A percentile compares a stretch with the other conserved stretches of the same genome.
Evolutionary conservation across 1,140 invertebrate genomes (phyloP).

Genomic region (Ooceraea biroi): DNA sequence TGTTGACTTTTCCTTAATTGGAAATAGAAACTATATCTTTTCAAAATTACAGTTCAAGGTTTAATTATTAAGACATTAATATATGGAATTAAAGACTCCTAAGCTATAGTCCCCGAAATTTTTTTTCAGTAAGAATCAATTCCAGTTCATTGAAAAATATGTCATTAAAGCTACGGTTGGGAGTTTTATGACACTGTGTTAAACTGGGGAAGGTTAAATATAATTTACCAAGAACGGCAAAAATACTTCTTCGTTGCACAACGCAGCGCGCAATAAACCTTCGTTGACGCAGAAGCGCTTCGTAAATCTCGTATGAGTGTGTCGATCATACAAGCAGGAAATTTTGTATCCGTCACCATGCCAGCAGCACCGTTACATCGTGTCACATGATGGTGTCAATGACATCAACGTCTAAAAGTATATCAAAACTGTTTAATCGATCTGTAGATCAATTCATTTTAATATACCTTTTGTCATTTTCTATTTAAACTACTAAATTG

Average conservation of each 20-base stretch:
- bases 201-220: slow-evolving; percentile 34
- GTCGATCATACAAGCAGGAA: slow-evolving; percentile 5
- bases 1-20: neutral
- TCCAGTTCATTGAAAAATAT: neutral
- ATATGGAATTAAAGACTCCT: neutral
- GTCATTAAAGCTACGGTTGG: neutral
- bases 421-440: slow-evolving; percentile 28
- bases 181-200: slow-evolving; percentile 1
- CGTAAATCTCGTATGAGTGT: neutral
- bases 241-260: slow-evolving; percentile 37
- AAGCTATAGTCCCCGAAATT: neutral
- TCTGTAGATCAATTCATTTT: slow-evolving; percentile 22
- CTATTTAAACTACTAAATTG: neutral
- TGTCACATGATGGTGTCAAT: slow-evolving; percentile 24
- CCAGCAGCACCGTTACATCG: slow-evolving; percentile 44
- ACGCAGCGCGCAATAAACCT: slow-evolving; percentile 43
- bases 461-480: slow-evolving; percentile 30
- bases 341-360: slow-evolving; percentile 46
- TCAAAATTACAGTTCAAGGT: neutral
- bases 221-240: slow-evolving; percentile 39
- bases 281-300: slow-evolving; percentile 44
- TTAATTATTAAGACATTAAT: slow-evolving; percentile 2
- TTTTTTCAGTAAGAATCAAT: neutral
- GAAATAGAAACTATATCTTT: neutral
- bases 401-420: slow-evolving; percentile 18